Conservation (phyloP, 2,113 vertebrate species). For the Etheostoma cragini region DNA sequence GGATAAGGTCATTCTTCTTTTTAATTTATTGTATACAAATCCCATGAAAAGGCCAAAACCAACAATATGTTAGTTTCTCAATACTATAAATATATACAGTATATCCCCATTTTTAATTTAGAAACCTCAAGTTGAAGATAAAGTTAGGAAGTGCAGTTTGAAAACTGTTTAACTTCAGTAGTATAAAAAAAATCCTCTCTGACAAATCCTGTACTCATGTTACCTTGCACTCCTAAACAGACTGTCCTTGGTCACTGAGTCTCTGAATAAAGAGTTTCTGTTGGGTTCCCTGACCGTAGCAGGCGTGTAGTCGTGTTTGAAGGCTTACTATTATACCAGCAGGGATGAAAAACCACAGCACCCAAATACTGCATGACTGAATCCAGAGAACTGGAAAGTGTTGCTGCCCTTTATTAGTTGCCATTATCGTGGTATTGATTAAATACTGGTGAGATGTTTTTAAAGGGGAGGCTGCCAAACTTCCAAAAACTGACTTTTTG, state of each 20-base stretch:
- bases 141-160: not conserved
- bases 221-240: not conserved
- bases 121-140: not conserved
- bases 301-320: not conserved
- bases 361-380: not conserved
- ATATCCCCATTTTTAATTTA: no score
- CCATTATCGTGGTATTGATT: not conserved
- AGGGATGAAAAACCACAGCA: not conserved
- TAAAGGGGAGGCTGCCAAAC: not conserved
- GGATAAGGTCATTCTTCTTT: not conserved
- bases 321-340: not conserved
- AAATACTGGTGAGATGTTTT: not conserved
- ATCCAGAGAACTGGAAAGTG: not conserved
- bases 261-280: slow-evolving; percentile 27
- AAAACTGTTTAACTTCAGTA: not conserved
- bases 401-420: not conserved
- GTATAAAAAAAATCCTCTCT: not conserved
- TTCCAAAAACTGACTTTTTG: not conserved
- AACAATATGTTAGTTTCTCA: not conserved
- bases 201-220: not conserved
- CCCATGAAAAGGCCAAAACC: not conserved
- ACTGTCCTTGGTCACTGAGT: not conserved
- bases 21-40: slow-evolving; percentile 1
- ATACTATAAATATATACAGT: no score
- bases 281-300: not conserved